Conservation (phyloP, 2,888 invertebrate genomes). For the Alviniconcha strummeri region DNA sequence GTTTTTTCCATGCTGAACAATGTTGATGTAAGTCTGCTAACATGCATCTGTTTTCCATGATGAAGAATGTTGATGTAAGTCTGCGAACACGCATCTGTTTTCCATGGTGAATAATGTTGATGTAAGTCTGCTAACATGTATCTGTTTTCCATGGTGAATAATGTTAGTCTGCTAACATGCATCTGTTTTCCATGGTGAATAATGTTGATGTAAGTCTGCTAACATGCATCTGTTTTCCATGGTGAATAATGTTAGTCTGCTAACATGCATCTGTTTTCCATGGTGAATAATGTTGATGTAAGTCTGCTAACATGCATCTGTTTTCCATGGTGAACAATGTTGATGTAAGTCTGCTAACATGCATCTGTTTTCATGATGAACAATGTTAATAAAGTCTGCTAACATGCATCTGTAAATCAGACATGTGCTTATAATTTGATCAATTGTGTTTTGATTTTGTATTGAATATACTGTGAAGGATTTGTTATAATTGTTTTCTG, state of each 20-base stretch:
- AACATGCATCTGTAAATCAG: too few relatives aligned
- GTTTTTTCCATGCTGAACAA: constrained; percentile 70
- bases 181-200: constrained; percentile 69
- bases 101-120: constrained; percentile 53
- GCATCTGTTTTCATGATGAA: constrained; percentile 58
- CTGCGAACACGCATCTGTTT: constrained; percentile 55
- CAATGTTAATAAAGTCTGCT: constrained; percentile 56
- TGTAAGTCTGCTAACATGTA: constrained; percentile 51
- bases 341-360: constrained; percentile 49
- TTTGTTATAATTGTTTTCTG: too few relatives aligned
- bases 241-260: too few relatives aligned
- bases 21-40: constrained; percentile 55
- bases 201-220: constrained; percentile 59
- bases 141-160: constrained; percentile 54
- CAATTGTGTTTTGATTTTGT: too few relatives aligned
- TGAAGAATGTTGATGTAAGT: constrained; percentile 66
- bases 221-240: constrained; percentile 56
- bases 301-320: too few relatives aligned
- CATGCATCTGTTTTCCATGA: constrained; percentile 66
- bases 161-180: constrained; percentile 48
- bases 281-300: constrained; percentile 69
- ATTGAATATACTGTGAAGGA: too few relatives aligned
- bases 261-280: constrained; percentile 25
- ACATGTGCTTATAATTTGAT: too few relatives aligned
- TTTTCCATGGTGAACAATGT: constrained; percentile 65